Base-by-base conservation (phyloP, 2,888 invertebrate species). In the Phymatocera aterrima region DNA sequence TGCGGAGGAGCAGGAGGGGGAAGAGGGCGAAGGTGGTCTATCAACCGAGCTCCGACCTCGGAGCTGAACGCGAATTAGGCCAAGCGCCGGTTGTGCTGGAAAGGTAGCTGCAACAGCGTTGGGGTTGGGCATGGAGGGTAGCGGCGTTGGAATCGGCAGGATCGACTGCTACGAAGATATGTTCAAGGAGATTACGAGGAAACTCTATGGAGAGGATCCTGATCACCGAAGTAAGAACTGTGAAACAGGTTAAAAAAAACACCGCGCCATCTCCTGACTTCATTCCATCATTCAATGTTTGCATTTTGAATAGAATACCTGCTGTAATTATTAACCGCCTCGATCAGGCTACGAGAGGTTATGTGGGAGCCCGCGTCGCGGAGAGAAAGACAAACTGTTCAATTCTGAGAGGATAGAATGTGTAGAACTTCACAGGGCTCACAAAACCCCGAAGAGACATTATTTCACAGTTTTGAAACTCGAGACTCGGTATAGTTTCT, bases 141-240 rank as follows among this genome's bases (percentile, higher is more conserved):
- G 86, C 81, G 88, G 89, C 15, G 83, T 88, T 0, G 90, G 90
- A 61, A 89, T 90, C 80, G 88, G 88, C 91, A 92, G 92, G 91
- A 92, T 92, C 90, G 93, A 93, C 91, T 93, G 92, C 90, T 94
- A 96, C 92, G 96, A 96, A 91, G 96, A 96, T 89, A 96, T 96
- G 95, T 96, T 96, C 91, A 97, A 97, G 91, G 97, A 97, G 93
- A 97, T 97, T 89, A 97, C 97, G 82, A 94, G 96, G 91, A 97
- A 97, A 92, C 93, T 97, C 84, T 97, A 97, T 91, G 97, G 97
- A 82, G 96, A 97, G 91, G 97, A 97, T 90, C 91, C 87, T 75
- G 90, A 83, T 90, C 92, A 90, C 78, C 89, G 85, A 88, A 91
- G 87, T 88, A 87, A 84, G 90, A 86, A 37, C 86, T n/a, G n/a